Base-by-base conservation (phyloP, 2,113 vertebrate species). In the Burhinus bistriatus region DNA sequence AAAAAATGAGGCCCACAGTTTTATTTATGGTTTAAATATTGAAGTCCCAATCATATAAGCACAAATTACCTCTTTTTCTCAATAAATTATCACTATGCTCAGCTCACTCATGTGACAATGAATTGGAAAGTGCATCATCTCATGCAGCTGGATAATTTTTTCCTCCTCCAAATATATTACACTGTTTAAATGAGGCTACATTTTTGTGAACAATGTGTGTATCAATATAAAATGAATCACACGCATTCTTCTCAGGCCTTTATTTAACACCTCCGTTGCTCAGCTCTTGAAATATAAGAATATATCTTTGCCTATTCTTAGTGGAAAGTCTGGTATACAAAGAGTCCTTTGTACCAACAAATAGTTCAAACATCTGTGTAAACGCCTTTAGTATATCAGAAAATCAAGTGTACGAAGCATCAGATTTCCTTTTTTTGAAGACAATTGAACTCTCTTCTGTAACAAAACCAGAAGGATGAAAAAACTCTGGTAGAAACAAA, bases 231-330 rank as follows among this genome's bases (percentile, higher is more conserved):
- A 90, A 89, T 62, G 58, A 91, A 94, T 83, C 59, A 82, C 42
- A 9, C 49, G 61, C 18, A 25, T 61, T 95, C 58, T 92, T 96
- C 44, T 83, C 62, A 75, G 62, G 62, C 32, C 68, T 91, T 96
- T 95, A 70, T 77, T 95, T 94, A 86, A 94, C 36, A 71, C 34
- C 42, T 80, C 55, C 42, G 83, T 93, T 91, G 76, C 91, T 77
- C 59, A 90, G 30, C 30, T 81, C 87, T 65, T 87, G 68, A 77
- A 93, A 84, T 68, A 13, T 1, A 58, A 70, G 55, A 45, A 40
- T 91, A 9, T 45, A n/a, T 70, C 58, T 91, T 91, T 68, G 27
- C 42, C 21, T 73, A 1, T 76, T 86, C 45, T 83, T 80, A 55
- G 27, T 79, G 55, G 44, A 65, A 69, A 68, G 11, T 70, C 61